Percentiles rank a stretch among this genome's conserved stretches.
Evolutionary conservation across 2,113 vertebrate species (phyloP).

Genomic region (Arothron firmamentum): DNA sequence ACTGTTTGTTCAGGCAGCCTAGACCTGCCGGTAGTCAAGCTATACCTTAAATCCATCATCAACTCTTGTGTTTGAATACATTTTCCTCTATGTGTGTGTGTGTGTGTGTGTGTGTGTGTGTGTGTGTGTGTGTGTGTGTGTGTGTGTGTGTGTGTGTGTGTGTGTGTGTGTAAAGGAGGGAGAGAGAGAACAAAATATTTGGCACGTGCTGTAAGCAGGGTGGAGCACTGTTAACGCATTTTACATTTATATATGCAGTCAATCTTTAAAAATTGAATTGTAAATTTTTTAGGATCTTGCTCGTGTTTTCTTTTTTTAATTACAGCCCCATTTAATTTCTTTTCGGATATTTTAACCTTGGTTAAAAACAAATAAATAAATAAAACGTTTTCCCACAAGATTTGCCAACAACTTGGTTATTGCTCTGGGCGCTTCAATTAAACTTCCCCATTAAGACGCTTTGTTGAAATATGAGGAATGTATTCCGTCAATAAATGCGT

Average conservation of each 20-base stretch:
- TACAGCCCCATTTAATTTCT: not conserved
- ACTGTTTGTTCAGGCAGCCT: constrained; percentile 14
- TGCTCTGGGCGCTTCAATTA: not conserved
- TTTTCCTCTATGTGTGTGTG: constrained; percentile 14
- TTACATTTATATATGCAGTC: not conserved
- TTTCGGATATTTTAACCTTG: constrained; percentile 2
- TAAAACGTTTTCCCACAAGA: constrained; percentile 38
- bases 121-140: constrained; percentile 16
- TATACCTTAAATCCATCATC: not conserved
- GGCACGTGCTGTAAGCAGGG: constrained; percentile 1
- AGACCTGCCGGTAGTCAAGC: not conserved
- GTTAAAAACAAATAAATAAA: constrained; percentile 2
- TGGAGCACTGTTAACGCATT: not conserved
- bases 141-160: constrained; percentile 17
- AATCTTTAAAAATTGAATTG: not conserved
- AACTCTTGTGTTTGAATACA: constrained; percentile 12
- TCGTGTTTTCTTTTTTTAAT: not conserved
- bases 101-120: constrained; percentile 9
- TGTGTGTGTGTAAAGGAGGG: constrained; percentile 1
- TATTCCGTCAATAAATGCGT: not conserved
- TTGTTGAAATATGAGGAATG: constrained; percentile 1
- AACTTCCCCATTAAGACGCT: not conserved
- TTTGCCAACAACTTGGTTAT: not conserved
- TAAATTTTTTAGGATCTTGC: not conserved
- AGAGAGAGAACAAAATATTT: not conserved